A percentile compares a stretch with the other conserved stretches of the same genome.
Conservation (phyloP, 1,140 invertebrate genomes). For the Reticulitermes speratus region DNA sequence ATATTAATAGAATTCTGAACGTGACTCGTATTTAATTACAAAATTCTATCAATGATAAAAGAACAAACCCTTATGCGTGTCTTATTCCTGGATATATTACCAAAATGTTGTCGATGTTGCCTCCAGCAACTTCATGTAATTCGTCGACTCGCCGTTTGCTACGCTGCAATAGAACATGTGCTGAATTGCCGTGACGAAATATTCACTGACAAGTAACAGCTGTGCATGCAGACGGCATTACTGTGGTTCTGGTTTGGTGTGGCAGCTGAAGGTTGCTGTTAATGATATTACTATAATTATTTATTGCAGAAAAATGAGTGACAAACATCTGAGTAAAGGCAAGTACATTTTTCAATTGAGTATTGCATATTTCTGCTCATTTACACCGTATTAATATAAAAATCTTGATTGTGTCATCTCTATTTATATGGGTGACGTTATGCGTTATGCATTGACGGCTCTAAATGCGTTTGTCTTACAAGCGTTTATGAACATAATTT, state of each 20-base stretch:
- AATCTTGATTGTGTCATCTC: neutral
- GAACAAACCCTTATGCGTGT: no score
- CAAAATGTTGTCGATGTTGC: no score
- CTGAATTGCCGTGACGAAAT: neutral
- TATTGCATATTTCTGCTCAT: neutral
- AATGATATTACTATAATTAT: neutral
- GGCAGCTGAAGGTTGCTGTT: neutral
- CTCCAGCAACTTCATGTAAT: neutral
- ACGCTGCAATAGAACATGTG: neutral
- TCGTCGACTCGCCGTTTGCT: neutral
- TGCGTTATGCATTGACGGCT: neutral
- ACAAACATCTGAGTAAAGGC: constrained; percentile 40
- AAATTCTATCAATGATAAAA: no score
- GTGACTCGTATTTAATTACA: no score
- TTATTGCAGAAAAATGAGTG: constrained; percentile 36
- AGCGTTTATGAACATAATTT: no score
- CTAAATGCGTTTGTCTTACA: neutral
- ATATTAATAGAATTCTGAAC: no score
- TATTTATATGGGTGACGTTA: neutral
- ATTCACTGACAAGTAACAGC: neutral
- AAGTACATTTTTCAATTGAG: constrained; percentile 11
- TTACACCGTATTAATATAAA: neutral
- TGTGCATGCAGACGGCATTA: neutral
- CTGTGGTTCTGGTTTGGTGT: neutral
- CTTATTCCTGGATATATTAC: no score